Evolutionary conservation across 2,888 invertebrate species (phyloP).

Genomic region (Athalia rosae): DNA sequence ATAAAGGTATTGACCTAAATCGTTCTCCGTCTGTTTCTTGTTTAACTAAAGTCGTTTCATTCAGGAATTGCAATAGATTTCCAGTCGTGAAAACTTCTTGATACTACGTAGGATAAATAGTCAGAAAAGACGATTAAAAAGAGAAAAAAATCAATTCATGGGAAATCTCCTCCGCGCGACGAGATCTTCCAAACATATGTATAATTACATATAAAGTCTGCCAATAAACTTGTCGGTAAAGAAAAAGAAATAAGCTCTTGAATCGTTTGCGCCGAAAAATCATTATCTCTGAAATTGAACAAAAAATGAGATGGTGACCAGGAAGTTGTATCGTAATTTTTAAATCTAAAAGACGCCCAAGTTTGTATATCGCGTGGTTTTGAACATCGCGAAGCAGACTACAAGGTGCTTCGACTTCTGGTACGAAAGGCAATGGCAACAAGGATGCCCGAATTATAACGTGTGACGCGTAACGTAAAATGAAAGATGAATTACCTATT

Average conservation of each 20-base stretch:
- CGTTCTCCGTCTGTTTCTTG: not conserved
- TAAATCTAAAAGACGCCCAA: constrained; percentile 17
- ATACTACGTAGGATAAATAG: not conserved
- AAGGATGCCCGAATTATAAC: not conserved
- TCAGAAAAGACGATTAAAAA: not conserved
- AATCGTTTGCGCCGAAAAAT: too few species aligned
- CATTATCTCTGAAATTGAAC: not conserved
- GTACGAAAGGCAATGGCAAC: constrained; percentile 38
- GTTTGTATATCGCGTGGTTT: constrained; percentile 13
- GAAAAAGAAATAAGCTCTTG: too few species aligned
- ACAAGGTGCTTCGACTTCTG: constrained; percentile 46
- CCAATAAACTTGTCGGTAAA: too few species aligned
- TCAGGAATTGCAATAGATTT: constrained; percentile 2
- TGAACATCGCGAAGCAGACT: constrained; percentile 27
- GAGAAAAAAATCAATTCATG: constrained; percentile 16
- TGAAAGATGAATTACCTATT: constrained; percentile 11
- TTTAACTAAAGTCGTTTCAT: not conserved
- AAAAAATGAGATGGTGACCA: not conserved
- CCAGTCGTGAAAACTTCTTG: constrained; percentile 3
- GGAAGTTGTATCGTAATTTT: constrained; percentile 3
- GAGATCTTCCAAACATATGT: constrained; percentile 7
- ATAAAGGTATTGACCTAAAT: not conserved
- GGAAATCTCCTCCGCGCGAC: constrained; percentile 21
- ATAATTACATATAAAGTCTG: constrained; percentile 12
- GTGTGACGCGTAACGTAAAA: constrained; percentile 29